Base-by-base conservation (phyloP, 2,888 invertebrate species). In the Sacculina carcini region DNA sequence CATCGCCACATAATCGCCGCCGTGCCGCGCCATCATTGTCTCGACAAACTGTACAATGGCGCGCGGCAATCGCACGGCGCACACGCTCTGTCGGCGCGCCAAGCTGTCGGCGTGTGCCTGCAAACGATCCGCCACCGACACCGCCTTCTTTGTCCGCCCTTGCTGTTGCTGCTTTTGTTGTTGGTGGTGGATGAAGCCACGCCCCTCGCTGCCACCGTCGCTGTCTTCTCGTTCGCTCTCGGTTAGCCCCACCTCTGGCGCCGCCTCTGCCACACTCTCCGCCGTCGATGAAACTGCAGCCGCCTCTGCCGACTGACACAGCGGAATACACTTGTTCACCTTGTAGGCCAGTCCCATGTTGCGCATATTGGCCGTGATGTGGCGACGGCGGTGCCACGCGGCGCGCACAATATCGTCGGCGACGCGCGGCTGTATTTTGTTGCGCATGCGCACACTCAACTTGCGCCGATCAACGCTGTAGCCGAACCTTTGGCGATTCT, bases 11-110 rank as follows among this genome's bases (percentile, higher is more conserved):
- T 19, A 44, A 12, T 44, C 44, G 5, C 19, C 9, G 3, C 44
- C 28, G 42, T 26, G 48, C 50, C 16, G 40, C 48, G 51, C 48
- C 32, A 49, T 51, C 44, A 51, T 48, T 39, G 42, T 39, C 40
- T 51, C 51, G 49, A 51, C 51, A 36, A 53, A 48, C 48, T 42
- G 48, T 21, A 51, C 53, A 42, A 49, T 48, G 48, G 48, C 49
- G 36, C 40, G 32, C 24, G 53, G 51, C 32, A 51, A 48, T 39
- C 51, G 51, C 48, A 51, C 49, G 34, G 47, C 40, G 29, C 49
- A 34, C 48, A 51, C 51, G 40, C 51, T 44, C 44, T 51, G 53
- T 44, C 51, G 42, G 48, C 52, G 52, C 52, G 49, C 10, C 34
- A n/a, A n/a, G n/a, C n/a, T n/a, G n/a, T 44, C 29, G 9, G 44